Evolutionary conservation across 2,797 vertebrate species (phyloP).

Genomic region (Danio tinwini): DNA sequence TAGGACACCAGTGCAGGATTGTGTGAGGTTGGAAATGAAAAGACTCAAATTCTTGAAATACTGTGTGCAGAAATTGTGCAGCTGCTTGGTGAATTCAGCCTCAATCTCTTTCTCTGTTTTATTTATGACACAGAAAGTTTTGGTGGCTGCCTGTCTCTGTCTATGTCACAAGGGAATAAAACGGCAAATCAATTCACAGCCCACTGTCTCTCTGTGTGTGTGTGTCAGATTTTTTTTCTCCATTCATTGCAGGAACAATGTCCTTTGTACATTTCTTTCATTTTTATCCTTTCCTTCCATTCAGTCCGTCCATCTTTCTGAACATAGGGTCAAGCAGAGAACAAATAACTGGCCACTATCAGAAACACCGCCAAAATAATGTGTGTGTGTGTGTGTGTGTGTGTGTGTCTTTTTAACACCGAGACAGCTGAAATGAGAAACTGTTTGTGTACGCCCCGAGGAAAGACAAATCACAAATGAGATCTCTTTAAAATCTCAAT

Average conservation of each 20-base stretch:
- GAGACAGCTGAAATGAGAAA: slow-evolving; percentile 20
- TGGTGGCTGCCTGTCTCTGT: slow-evolving; percentile 12
- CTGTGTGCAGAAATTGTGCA: slow-evolving; percentile 23
- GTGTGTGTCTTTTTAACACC: slow-evolving; percentile 16
- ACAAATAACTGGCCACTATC: slow-evolving; percentile 25
- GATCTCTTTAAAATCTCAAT: not conserved
- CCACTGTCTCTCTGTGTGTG: not conserved
- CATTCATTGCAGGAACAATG: not conserved
- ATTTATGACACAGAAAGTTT: slow-evolving; percentile 22
- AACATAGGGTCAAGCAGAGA: slow-evolving; percentile 28
- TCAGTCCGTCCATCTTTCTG: slow-evolving; percentile 30
- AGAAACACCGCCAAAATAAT: slow-evolving; percentile 41
- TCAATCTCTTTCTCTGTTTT: not conserved
- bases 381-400: not conserved
- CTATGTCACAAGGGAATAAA: slow-evolving; percentile 16
- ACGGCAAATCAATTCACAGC: slow-evolving; percentile 24
- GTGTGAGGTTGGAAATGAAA: not conserved
- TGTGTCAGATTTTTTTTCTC: not conserved
- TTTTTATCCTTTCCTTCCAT: slow-evolving; percentile 13
- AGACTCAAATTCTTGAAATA: slow-evolving; percentile 25
- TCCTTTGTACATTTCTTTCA: slow-evolving; percentile 23
- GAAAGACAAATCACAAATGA: slow-evolving; percentile 15
- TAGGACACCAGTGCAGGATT: not conserved
- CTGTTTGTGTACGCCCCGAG: slow-evolving; percentile 1
- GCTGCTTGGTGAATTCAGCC: slow-evolving; percentile 3